These are phyloP conservation scores for Euthynnus affinis DNA, from an alignment of 2,797 vertebrate genomes.

Conservation along the genomic window DNA sequence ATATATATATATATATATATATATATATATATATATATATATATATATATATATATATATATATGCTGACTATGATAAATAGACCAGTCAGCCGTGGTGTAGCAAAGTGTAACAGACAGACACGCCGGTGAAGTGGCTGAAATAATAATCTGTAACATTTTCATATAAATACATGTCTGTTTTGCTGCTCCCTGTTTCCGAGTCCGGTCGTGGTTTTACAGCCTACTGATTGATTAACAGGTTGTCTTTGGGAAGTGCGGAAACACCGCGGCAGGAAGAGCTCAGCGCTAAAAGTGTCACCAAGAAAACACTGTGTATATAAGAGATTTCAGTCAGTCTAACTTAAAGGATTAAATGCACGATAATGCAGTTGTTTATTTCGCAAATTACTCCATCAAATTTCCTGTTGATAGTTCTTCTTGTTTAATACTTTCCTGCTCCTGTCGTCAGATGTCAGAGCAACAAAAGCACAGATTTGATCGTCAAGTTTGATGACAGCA, in stretches of 20 bases:
- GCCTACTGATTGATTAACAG: slow-evolving; percentile 46
- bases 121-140: slow-evolving; percentile 12
- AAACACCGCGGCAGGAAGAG: slow-evolving; percentile 37
- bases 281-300: slow-evolving; percentile 21
- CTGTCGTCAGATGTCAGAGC: no score
- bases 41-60: no score
- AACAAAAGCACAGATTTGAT: no score
- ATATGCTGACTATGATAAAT: slow-evolving; percentile 50
- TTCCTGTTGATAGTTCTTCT: no score
- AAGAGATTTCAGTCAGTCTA: no score
- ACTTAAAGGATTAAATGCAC: no score
- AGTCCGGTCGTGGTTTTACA: slow-evolving; percentile 27
- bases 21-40: no score
- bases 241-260: slow-evolving; percentile 20
- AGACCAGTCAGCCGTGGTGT: slow-evolving; percentile 5
- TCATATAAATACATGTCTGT: slow-evolving; percentile 51
- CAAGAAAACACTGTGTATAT: background rate
- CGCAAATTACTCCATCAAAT: no score
- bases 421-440: no score
- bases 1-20: no score
- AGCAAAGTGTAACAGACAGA: slow-evolving; percentile 18
- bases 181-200: slow-evolving; percentile 21
- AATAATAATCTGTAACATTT: slow-evolving; percentile 49
- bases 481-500: no score
- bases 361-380: no score